Evolutionary conservation across 2,888 invertebrate species (phyloP), one percentile per base, ranked within the genome.

Genomic region (Sclerodermus sp.): DNA sequence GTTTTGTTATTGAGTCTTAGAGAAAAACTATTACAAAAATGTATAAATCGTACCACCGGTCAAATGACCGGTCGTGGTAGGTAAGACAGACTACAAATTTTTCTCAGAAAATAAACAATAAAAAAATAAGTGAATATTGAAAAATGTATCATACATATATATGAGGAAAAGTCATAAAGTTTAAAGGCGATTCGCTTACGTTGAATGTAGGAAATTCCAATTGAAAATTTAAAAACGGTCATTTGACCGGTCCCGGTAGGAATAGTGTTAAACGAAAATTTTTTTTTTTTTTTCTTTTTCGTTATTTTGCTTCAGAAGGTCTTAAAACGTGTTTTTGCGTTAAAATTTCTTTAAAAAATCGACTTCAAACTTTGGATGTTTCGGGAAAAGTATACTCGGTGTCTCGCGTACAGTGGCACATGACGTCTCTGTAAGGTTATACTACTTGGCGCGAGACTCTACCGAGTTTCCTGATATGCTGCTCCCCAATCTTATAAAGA

Each of bases 61-160:
- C 38, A 38, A 38, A 38, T 15, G 38, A 38, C 15, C 38, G 14
- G 14, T 5, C 14, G 38, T 9, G 38, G 38, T 15, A 38, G 38
- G 6, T 15, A 38, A 8, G 23, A 10, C 36, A 36, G 36, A 36
- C 9, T 36, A 36, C 36, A 36, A 6, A 36, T 36, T 5, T 36
- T 36, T 36, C 36, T 36, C 36, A 10, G 36, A 17, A 43, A 30
- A 43, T n/a, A 43, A 43, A 43, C 31, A 31, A 43, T 31, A 30
- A 43, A 43, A 31, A 43, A 16, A 43, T 30, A 31, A 43, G 31
- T 30, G 23, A 40, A 15, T 41, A 12, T 46, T 45, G 23, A 37
- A 17, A 45, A 15, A 14, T 13, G 10, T 13, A 46, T 46, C 12
- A 1, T 12, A 32, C 31, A 31, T 14, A 32, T 46, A 29, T 46